Evolutionary conservation across 2,888 invertebrate genomes (phyloP).

Genomic region (Rosalia funebris): DNA sequence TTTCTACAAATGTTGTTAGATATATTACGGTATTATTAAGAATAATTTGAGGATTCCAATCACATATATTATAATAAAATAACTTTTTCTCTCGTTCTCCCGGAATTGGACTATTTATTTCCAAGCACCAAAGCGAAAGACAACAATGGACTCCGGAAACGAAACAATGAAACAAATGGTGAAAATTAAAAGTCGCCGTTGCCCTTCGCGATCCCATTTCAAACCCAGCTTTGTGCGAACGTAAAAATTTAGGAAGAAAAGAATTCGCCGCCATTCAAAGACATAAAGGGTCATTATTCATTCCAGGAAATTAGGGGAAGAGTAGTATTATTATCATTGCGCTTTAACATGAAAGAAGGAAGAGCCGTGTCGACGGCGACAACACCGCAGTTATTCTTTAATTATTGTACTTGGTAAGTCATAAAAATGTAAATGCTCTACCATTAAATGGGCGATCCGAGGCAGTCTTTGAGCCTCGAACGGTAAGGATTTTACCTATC

Average conservation of each 20-base stretch:
- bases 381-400: slow-evolving; percentile 18
- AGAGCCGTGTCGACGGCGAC: slow-evolving; percentile 19
- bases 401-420: slow-evolving; percentile 21
- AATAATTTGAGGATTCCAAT: too few relatives aligned
- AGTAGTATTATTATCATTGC: slow-evolving; percentile 7
- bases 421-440: slow-evolving; percentile 41
- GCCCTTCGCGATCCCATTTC: too few relatives aligned
- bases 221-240: neutral
- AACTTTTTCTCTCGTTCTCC: too few relatives aligned
- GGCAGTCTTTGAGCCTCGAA: slow-evolving; percentile 11
- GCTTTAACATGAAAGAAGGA: slow-evolving; percentile 9
- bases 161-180: too few relatives aligned
- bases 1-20: too few relatives aligned
- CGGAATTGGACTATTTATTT: too few relatives aligned
- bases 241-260: slow-evolving; percentile 3
- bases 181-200: too few relatives aligned
- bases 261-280: slow-evolving; percentile 3
- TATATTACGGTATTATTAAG: too few relatives aligned
- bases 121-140: too few relatives aligned
- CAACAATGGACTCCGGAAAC: too few relatives aligned
- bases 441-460: slow-evolving; percentile 34
- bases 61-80: too few relatives aligned
- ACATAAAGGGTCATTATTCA: slow-evolving; percentile 12
- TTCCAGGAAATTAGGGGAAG: slow-evolving; percentile 18
- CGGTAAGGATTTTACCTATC: slow-evolving; percentile 19